phyloP scores from a whole-genome alignment of 2,797 vertebrate species.

The Rhinichthys osculus region DNA sequence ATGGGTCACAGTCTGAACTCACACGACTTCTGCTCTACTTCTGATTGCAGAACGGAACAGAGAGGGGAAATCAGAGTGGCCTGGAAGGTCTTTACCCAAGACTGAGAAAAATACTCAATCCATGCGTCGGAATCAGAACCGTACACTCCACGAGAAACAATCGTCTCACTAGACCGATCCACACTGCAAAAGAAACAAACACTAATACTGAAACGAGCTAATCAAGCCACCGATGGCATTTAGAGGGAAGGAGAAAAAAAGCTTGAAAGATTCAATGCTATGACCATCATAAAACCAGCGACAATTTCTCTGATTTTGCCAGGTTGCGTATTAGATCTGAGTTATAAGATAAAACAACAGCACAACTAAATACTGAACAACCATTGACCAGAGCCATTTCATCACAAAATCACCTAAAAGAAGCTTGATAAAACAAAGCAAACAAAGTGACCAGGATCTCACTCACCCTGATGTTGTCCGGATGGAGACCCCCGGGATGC shows the following conservation, averaged over 20 bases:
- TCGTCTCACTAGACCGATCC: neutral
- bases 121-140: neutral
- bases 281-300: neutral
- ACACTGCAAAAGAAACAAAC: neutral
- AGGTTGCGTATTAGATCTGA: neutral
- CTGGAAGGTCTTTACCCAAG: neutral
- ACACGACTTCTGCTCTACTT: neutral
- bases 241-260: neutral
- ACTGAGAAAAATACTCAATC: neutral
- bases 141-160: neutral
- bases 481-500: constrained; percentile 93
- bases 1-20: constrained; percentile 11
- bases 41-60: too few relatives aligned
- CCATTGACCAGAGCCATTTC: too few relatives aligned
- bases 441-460: neutral
- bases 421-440: neutral
- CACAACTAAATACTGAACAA: too few relatives aligned
- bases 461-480: constrained; percentile 96
- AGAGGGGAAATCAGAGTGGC: neutral
- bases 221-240: neutral
- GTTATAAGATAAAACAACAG: neutral
- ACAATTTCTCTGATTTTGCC: neutral
- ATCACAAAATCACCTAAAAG: too few relatives aligned
- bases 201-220: neutral
- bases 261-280: neutral